These are phyloP conservation scores for Bruchidius siliquastri DNA, from an alignment of 2,888 invertebrate species.

Conservation along the genomic window DNA sequence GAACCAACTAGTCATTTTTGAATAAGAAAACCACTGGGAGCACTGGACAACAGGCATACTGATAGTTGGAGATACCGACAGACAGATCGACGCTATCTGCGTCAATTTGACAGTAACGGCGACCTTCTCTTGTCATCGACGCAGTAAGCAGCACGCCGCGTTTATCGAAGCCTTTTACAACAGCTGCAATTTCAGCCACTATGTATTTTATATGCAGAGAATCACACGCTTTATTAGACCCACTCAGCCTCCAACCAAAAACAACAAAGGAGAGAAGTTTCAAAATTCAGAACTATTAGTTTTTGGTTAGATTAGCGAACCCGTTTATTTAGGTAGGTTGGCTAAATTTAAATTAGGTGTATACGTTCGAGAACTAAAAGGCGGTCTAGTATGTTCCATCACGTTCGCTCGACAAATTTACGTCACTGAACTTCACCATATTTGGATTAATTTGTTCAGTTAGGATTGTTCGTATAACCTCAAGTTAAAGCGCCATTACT, in stretches of 20 bases:
- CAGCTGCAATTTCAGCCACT: too few relatives aligned
- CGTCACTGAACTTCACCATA: neutral
- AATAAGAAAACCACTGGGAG: too few relatives aligned
- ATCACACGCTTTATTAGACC: neutral
- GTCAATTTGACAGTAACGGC: too few relatives aligned
- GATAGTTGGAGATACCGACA: too few relatives aligned
- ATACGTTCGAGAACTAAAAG: neutral
- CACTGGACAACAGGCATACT: too few relatives aligned
- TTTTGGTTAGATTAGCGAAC: neutral
- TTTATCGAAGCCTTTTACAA: too few relatives aligned
- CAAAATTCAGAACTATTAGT: neutral
- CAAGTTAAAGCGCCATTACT: neutral
- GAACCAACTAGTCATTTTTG: too few relatives aligned
- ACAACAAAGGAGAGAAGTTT: neutral
- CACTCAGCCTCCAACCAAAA: neutral
- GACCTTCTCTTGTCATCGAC: too few relatives aligned
- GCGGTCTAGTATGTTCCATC: neutral
- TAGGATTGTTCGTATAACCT: neutral
- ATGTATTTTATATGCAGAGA: neutral
- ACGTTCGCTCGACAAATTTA: neutral
- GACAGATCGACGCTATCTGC: too few relatives aligned
- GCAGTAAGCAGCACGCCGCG: too few relatives aligned
- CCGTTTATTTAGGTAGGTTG: neutral
- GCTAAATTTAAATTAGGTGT: neutral
- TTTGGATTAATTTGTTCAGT: neutral